Base-by-base conservation (phyloP, 2,113 vertebrate genomes). In the Castor canadensis region DNA sequence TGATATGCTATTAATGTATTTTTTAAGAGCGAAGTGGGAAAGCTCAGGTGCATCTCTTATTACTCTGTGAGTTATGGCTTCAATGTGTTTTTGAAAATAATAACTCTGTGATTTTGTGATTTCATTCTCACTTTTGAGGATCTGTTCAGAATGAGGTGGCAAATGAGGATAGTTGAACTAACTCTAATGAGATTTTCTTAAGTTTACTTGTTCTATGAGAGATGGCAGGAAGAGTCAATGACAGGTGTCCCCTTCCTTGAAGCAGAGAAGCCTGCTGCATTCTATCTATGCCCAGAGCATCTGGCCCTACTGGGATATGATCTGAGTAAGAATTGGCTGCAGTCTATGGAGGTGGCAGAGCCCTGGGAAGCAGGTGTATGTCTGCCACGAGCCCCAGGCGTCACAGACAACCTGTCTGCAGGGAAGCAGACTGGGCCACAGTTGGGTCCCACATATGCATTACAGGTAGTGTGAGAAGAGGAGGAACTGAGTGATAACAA, bases 131-230 rank as follows among this genome's bases (percentile, higher is more conserved):
- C 15, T 85, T 77, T 32, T 0, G 0, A 0, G 66, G 82, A 71
- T 52, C 32, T 0, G 2, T 43, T 83, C 2, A 11, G 62, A 90
- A 95, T 13, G 0, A 0, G 87, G 85, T 1, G 52, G 96, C 0
- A 1, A 91, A 87, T 1, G 49, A 85, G 45, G 1, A 62, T 73
- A 89, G 76, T 72, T 43, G 89, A 94, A 71, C 4, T 56, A 13
- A 9, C 15, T 11, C 77, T 94, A 93, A 95, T 20, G 56, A 86
- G 96, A 94, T 95, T 96, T 96, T 56, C 96, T 93, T 0, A 85
- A 91, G 91, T 95, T 69, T 75, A 88, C 96, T 95, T 49, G 93
- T 52, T 81, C 67, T 52, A 26, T 38, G 95, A 95, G 91, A 84
- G 95, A 90, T n/a, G 93, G 91, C 87, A 62, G 88, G 75, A 81